These are phyloP conservation scores for Cheilinus undulatus DNA, from an alignment of 2,113 vertebrate genomes.

Conservation along the genomic window DNA sequence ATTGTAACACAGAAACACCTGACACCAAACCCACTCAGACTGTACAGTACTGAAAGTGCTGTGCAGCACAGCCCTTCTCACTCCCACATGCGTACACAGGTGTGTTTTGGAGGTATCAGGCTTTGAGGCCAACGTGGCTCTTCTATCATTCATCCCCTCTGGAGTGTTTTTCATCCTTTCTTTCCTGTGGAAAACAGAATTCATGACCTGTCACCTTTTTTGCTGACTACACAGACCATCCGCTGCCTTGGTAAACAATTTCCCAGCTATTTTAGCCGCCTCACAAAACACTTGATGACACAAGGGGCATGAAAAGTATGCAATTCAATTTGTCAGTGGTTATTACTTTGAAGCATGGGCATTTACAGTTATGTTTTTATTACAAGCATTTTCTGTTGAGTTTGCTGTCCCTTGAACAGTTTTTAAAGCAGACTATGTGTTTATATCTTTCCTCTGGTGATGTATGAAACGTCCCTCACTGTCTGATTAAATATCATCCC, in stretches of 20 bases:
- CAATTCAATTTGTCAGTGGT: conserved; percentile 68
- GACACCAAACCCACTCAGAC: not conserved
- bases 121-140: conserved; percentile 45
- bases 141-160: conserved; percentile 72
- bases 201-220: conserved; percentile 78
- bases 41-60: not conserved
- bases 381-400: conserved; percentile 41
- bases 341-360: conserved; percentile 47
- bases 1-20: not conserved
- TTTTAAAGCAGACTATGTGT: conserved; percentile 31
- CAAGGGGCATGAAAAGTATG: conserved; percentile 67
- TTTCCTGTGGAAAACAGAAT: conserved; percentile 65
- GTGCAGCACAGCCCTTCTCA: conserved; percentile 4
- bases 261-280: conserved; percentile 58
- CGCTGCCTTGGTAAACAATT: conserved; percentile 60
- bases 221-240: conserved; percentile 71
- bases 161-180: conserved; percentile 62
- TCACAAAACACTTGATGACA: conserved; percentile 76
- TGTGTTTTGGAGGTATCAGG: conserved; percentile 52
- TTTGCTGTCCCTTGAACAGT: conserved; percentile 1
- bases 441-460: conserved; percentile 22
- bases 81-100: not conserved
- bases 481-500: conserved; percentile 62
- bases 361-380: conserved; percentile 59
- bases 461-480: conserved; percentile 24